A percentile compares a stretch with the other conserved stretches of the same genome.
phyloP scores from a whole-genome alignment of 1,140 invertebrate species.

The Condylostylus longicornis region DNA sequence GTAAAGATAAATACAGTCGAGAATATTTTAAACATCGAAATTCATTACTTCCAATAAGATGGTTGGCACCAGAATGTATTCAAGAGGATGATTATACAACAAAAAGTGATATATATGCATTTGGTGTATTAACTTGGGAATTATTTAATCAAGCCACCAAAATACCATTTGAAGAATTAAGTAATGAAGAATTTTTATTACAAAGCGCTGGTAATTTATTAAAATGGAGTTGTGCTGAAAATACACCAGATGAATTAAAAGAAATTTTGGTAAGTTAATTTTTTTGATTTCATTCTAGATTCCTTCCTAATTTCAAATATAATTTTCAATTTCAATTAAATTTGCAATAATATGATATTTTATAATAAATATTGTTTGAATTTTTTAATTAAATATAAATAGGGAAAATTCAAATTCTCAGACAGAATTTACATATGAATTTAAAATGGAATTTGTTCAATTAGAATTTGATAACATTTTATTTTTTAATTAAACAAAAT shows the following conservation, averaged over 20 bases:
- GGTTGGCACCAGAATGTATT: constrained; percentile 78
- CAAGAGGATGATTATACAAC: constrained; percentile 83
- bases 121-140: constrained; percentile 81
- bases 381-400: too few relatives aligned
- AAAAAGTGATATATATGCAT: constrained; percentile 89
- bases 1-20: constrained; percentile 67
- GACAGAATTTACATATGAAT: too few relatives aligned
- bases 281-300: neutral
- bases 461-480: too few relatives aligned
- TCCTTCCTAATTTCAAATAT: neutral
- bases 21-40: constrained; percentile 73
- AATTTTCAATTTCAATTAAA: neutral
- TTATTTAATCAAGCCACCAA: constrained; percentile 55
- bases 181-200: constrained; percentile 58
- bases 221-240: constrained; percentile 46
- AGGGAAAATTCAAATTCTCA: too few relatives aligned
- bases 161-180: constrained; percentile 67
- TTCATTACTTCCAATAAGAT: constrained; percentile 65
- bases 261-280: constrained; percentile 39
- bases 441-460: too few relatives aligned
- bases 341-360: neutral
- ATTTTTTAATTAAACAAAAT: too few relatives aligned
- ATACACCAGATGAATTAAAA: constrained; percentile 46
- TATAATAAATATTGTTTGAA: neutral
- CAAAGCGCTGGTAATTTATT: constrained; percentile 50